phyloP scores from a whole-genome alignment of 2,888 invertebrate species.

The Sepiola atlantica region DNA sequence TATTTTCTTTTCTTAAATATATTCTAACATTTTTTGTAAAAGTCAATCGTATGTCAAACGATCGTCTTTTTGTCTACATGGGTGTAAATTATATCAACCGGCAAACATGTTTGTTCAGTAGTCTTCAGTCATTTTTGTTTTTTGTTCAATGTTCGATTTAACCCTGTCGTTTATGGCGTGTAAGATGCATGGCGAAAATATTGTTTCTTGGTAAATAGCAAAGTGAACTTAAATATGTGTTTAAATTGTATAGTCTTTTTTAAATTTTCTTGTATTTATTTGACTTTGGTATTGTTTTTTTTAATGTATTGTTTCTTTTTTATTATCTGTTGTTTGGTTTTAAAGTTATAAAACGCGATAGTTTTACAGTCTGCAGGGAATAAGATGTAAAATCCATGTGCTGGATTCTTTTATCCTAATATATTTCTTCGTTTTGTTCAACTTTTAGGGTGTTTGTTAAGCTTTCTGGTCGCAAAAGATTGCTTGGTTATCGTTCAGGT shows the following conservation, averaged over 20 bases:
- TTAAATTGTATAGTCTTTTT: neutral
- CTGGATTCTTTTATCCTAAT: neutral
- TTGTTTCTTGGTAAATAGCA: neutral
- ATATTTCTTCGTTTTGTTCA: neutral
- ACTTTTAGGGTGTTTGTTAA: neutral
- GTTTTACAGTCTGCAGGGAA: neutral
- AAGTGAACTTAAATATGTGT: neutral
- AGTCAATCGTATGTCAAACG: neutral
- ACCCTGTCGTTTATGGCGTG: neutral
- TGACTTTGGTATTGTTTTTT: no score
- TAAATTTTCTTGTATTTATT: neutral
- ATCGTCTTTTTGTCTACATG: neutral
- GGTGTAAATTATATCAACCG: neutral
- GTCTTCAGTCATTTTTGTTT: neutral
- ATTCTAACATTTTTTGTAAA: neutral
- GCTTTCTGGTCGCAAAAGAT: neutral
- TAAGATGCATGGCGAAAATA: neutral
- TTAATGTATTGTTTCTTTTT: no score
- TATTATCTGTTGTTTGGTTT: neutral
- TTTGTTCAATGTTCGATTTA: neutral
- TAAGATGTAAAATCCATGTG: neutral
- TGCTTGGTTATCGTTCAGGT: neutral
- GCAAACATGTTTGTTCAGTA: neutral
- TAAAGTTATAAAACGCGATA: conserved; percentile 1
- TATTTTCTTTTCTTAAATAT: neutral